Evolutionary conservation across 37 sponge, comb jelly and placozoan genomes (phyloP).

Genomic region (Geodia barretti): DNA sequence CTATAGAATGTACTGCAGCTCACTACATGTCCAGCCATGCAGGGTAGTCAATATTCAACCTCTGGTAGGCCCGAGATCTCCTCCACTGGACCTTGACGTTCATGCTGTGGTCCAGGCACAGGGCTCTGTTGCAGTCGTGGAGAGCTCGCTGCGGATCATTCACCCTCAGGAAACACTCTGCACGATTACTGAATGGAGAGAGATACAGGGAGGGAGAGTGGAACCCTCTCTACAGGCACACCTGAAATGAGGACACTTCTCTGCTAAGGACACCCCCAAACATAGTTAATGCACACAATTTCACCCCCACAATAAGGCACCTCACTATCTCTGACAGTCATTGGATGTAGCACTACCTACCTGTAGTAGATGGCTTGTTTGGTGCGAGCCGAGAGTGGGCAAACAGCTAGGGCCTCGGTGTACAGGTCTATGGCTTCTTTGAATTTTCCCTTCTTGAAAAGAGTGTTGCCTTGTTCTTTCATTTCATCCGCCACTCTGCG

Average conservation of each 20-base stretch:
- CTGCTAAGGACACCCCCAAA: too few species aligned
- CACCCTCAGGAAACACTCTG: constrained; percentile 29
- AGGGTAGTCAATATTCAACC: constrained; percentile 23
- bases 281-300: too few species aligned
- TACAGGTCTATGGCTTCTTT: constrained; percentile 15
- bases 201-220: neutral
- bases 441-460: constrained; percentile 21
- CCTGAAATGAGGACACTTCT: neutral
- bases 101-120: constrained; percentile 31
- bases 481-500: constrained; percentile 10
- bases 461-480: constrained; percentile 19
- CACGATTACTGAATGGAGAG: constrained; percentile 28
- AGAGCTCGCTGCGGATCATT: constrained; percentile 24
- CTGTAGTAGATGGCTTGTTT: constrained; percentile 2
- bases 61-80: constrained; percentile 39
- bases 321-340: too few species aligned
- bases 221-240: neutral
- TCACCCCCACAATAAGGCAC: too few species aligned
- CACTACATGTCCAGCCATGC: constrained; percentile 57
- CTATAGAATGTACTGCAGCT: too few species aligned
- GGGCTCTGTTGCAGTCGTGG: constrained; percentile 49
- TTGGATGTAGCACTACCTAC: too few species aligned
- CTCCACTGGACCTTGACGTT: constrained; percentile 45
- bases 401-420: constrained; percentile 47
- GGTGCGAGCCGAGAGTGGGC: constrained; percentile 40